Conservation (phyloP, 1,140 invertebrate species). For the Drosophila fuyamai region DNA sequence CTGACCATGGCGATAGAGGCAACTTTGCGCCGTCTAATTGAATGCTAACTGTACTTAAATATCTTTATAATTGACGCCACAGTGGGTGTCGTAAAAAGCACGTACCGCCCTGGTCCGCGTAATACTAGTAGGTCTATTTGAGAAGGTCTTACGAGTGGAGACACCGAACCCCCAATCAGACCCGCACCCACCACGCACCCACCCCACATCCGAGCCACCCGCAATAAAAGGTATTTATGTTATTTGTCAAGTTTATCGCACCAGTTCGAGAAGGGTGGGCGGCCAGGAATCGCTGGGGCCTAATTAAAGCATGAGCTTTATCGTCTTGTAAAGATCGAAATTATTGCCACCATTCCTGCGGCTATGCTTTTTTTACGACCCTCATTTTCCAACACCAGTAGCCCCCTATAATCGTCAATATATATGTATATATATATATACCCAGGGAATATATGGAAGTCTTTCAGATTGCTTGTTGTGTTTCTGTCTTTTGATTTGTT, state of each 20-base stretch:
- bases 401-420: constrained; percentile 25
- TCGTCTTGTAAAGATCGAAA: constrained; percentile 76
- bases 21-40: constrained; percentile 62
- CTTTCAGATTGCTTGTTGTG: constrained; percentile 60
- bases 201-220: constrained; percentile 55
- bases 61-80: constrained; percentile 82
- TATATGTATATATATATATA: constrained; percentile 1
- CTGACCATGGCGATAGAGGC: constrained; percentile 40
- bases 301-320: constrained; percentile 75
- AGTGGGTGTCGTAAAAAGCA: constrained; percentile 69
- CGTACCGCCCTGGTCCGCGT: constrained; percentile 56
- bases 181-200: constrained; percentile 8
- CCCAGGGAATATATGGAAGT: constrained; percentile 31
- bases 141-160: constrained; percentile 51
- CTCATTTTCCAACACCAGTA: constrained; percentile 76
- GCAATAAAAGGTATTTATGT: constrained; percentile 82
- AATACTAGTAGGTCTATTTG: constrained; percentile 76
- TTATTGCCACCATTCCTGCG: constrained; percentile 32
- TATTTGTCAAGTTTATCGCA: constrained; percentile 81
- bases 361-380: constrained; percentile 46
- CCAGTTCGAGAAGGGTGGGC: constrained; percentile 5
- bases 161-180: constrained; percentile 42
- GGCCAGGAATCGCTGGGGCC: constrained; percentile 24
- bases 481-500: constrained; percentile 63
- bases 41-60: constrained; percentile 82